A percentile compares a stretch with the other conserved stretches of the same genome.
These are phyloP conservation scores for Criorhina ranunculi DNA, from an alignment of 2,888 invertebrate species.

Conservation along the genomic window DNA sequence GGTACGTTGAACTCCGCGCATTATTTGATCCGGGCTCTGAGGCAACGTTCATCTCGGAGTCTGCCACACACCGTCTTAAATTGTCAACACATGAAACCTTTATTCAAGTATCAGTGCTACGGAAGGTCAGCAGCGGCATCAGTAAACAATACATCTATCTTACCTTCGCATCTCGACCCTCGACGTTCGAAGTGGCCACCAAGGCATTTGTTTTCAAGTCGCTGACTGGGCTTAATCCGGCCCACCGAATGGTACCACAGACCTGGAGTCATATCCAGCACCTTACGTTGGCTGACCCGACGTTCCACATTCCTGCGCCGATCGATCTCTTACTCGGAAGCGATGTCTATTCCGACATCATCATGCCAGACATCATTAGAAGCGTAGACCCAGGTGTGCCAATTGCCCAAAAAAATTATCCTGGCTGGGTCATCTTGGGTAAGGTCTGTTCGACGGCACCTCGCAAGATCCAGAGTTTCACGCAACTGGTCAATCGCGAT, in stretches of 20 bases:
- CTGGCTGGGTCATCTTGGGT: constrained; percentile 1
- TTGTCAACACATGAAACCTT: too few species aligned
- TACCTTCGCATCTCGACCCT: not conserved
- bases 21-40: too few species aligned
- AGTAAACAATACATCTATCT: not conserved
- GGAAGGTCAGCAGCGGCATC: constrained; percentile 15
- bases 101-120: too few species aligned
- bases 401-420: not conserved
- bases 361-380: constrained; percentile 1
- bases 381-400: not conserved
- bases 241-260: not conserved
- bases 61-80: too few species aligned
- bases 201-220: constrained; percentile 12
- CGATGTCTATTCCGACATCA: constrained; percentile 12
- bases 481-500: not conserved
- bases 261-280: not conserved
- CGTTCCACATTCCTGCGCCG: not conserved
- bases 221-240: constrained; percentile 11
- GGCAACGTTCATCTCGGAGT: too few species aligned
- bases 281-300: not conserved
- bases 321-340: constrained; percentile 9
- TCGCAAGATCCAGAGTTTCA: not conserved
- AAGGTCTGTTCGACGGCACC: not conserved
- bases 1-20: too few species aligned
- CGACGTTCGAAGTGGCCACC: constrained; percentile 9